Conservation (phyloP, 2,113 vertebrate species). For the Myrmecophaga tridactyla region DNA sequence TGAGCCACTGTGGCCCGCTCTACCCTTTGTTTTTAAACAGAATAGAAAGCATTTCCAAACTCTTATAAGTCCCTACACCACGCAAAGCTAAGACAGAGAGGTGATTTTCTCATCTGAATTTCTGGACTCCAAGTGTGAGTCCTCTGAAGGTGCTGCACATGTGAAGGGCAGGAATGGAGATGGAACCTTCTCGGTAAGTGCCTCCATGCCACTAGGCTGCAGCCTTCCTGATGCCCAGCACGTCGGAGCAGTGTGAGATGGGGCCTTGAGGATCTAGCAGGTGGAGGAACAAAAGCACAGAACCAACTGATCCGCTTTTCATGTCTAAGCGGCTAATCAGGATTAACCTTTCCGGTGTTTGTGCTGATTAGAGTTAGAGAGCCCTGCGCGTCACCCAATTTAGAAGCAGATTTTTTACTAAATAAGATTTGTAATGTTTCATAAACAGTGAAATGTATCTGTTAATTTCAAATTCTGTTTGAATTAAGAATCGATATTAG, state of each 20-base stretch:
- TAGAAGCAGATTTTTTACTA: slow-evolving; percentile 51
- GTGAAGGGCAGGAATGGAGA: background rate
- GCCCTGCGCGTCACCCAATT: background rate
- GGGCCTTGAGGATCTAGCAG: slow-evolving; percentile 51
- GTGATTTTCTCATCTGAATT: background rate
- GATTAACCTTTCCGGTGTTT: slow-evolving; percentile 73
- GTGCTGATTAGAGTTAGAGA: slow-evolving; percentile 70
- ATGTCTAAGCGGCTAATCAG: slow-evolving; percentile 55
- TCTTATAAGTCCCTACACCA: background rate
- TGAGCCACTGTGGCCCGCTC: no score
- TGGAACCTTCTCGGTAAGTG: background rate
- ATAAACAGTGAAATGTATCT: slow-evolving; percentile 31
- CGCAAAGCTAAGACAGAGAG: background rate
- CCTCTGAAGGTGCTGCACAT: background rate
- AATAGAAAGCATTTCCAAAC: background rate
- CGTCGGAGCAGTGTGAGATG: background rate
- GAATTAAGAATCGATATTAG: slow-evolving; percentile 30
- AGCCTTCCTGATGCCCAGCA: background rate
- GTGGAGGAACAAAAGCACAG: slow-evolving; percentile 67
- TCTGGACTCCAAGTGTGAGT: background rate
- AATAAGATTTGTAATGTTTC: slow-evolving; percentile 62
- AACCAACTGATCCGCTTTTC: slow-evolving; percentile 66
- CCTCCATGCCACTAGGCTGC: background rate
- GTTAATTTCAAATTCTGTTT: slow-evolving; percentile 53
- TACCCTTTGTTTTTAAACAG: slow-evolving; percentile 26